Percentiles rank a stretch among this genome's conserved stretches.
These are phyloP conservation scores for Menidia menidia DNA, from an alignment of 2,797 vertebrate species.

Conservation along the genomic window DNA sequence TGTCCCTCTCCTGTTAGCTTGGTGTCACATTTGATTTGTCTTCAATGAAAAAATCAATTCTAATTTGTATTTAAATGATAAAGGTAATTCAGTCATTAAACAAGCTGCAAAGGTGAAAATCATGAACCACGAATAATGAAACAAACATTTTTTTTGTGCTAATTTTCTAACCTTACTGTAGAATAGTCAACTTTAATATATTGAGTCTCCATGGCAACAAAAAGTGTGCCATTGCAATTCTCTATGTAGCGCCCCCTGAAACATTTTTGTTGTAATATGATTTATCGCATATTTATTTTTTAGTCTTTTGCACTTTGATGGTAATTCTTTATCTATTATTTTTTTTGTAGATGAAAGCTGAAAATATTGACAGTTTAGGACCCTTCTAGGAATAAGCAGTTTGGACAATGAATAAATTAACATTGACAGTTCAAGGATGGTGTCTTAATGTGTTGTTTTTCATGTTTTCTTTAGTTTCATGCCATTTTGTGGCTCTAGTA, in stretches of 20 bases:
- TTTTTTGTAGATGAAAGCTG: neutral
- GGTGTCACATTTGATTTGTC: neutral
- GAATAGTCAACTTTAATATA: neutral
- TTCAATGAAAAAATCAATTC: slow-evolving; percentile 1
- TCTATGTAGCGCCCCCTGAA: neutral
- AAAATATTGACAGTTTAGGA: too few relatives aligned
- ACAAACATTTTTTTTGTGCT: neutral
- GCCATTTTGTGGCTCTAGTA: neutral
- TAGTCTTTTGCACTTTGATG: slow-evolving; percentile 1
- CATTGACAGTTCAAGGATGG: too few relatives aligned
- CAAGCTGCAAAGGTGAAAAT: neutral
- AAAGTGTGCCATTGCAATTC: neutral
- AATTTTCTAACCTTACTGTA: neutral
- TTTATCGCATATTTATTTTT: neutral
- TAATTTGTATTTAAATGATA: neutral
- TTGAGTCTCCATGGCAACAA: slow-evolving; percentile 5
- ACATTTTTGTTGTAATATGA: neutral
- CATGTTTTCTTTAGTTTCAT: neutral
- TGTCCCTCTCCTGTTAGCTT: neutral
- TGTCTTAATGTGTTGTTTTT: too few relatives aligned
- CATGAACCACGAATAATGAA: neutral
- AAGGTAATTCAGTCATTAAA: slow-evolving; percentile 9
- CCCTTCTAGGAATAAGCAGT: too few relatives aligned
- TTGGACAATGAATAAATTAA: too few relatives aligned
- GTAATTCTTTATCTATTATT: neutral